phyloP scores from a whole-genome alignment of 2,113 vertebrate genomes.

The Oncorhynchus gorbuscha region DNA sequence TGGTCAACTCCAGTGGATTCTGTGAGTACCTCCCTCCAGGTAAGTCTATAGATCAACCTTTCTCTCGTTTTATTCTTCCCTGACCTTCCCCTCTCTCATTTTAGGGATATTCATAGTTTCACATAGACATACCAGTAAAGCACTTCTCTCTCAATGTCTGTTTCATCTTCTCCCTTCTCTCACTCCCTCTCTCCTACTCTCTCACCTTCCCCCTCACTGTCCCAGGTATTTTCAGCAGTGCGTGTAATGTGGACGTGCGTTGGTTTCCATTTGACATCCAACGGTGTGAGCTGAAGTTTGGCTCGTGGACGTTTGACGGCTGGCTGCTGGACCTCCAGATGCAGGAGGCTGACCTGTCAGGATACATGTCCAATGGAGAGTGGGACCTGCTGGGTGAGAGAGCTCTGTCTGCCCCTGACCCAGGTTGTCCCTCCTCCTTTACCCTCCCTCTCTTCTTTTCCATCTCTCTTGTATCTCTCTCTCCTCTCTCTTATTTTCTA shows the following conservation, averaged over 20 bases:
- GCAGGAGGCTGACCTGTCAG: conserved; percentile 77
- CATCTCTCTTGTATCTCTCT: neutral
- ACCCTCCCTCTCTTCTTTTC: too few species aligned
- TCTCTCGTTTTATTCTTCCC: too few species aligned
- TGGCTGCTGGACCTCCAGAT: conserved; percentile 81
- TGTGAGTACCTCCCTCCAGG: conserved; percentile 83
- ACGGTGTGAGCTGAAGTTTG: conserved; percentile 78
- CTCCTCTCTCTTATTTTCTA: neutral
- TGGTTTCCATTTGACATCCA: conserved; percentile 83
- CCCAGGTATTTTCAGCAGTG: conserved; percentile 78
- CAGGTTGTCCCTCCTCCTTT: too few species aligned
- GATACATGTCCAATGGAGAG: conserved; percentile 78
- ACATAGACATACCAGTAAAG: too few species aligned
- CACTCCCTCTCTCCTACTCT: neutral
- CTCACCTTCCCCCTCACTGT: neutral
- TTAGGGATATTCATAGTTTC: too few species aligned
- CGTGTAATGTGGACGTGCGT: conserved; percentile 76
- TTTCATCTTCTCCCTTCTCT: neutral
- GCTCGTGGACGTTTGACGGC: conserved; percentile 81
- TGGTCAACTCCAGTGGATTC: conserved; percentile 82
- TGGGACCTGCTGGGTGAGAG: conserved; percentile 78
- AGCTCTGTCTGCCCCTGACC: conserved; percentile 24
- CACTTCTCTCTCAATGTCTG: neutral
- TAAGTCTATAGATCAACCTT: conserved; percentile 39
- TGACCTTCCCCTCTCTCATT: too few species aligned